phyloP scores from a whole-genome alignment of 2,113 vertebrate genomes.

The Sapayoa aenigma region DNA sequence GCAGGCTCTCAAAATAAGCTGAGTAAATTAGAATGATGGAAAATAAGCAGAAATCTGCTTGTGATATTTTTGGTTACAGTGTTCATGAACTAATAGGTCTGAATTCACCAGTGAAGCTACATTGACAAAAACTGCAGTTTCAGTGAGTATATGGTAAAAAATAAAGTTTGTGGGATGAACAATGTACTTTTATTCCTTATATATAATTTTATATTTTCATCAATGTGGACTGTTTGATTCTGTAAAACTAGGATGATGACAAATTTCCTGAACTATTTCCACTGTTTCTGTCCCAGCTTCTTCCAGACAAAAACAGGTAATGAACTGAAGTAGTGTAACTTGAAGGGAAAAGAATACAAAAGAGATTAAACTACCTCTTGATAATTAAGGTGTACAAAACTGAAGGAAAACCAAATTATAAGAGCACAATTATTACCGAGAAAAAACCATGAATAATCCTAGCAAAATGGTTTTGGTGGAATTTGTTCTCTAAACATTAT shows the following conservation, averaged over 20 bases:
- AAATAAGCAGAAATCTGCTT: not conserved
- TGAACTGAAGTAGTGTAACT: not conserved
- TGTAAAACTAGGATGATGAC: not conserved
- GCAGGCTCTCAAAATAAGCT: not conserved
- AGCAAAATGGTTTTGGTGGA: not conserved
- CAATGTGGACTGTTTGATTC: not conserved
- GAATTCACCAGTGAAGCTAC: not conserved
- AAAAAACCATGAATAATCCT: not conserved
- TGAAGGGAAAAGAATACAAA: not conserved
- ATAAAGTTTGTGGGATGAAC: accelerated
- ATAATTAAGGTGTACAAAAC: not conserved
- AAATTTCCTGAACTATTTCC: not conserved
- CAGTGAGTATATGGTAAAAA: not conserved
- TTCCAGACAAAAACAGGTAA: not conserved
- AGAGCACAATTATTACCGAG: not conserved
- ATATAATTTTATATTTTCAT: not conserved
- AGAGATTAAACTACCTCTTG: not conserved
- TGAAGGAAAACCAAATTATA: not conserved
- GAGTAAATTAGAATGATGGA: not conserved
- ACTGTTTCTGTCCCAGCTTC: not conserved
- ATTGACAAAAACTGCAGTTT: not conserved
- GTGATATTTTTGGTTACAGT: not conserved
- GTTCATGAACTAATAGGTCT: not conserved
- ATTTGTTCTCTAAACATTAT: not conserved
- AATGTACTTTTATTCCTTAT: not conserved